Percentiles rank a stretch among this genome's conserved stretches.
phyloP scores from a whole-genome alignment of 1,140 invertebrate species.

The Ruditapes philippinarum region DNA sequence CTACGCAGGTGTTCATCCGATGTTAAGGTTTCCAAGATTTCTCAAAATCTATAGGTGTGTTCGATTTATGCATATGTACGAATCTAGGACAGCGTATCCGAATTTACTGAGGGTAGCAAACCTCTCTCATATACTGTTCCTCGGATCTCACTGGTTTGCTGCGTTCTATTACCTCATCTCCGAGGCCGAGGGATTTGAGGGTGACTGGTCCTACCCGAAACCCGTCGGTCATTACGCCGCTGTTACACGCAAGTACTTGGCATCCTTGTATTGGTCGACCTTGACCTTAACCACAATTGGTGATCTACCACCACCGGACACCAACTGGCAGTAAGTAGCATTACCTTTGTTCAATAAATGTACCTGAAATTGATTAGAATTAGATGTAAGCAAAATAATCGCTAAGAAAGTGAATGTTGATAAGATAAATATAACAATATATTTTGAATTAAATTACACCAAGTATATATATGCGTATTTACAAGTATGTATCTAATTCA shows the following conservation, averaged over 20 bases:
- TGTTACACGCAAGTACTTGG: constrained; percentile 96
- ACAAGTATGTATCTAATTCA: too few species aligned
- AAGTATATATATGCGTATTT: too few species aligned
- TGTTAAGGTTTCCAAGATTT: constrained; percentile 88
- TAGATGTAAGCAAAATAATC: too few species aligned
- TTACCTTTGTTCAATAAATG: too few species aligned
- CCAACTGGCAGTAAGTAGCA: constrained; percentile 98
- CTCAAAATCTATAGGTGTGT: constrained; percentile 95
- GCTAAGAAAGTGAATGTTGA: too few species aligned
- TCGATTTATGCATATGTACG: constrained; percentile 98
- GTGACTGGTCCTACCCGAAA: constrained; percentile 96
- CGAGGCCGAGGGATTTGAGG: constrained; percentile 95
- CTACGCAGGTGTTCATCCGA: constrained; percentile 82
- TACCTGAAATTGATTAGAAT: too few species aligned
- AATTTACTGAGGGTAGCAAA: constrained; percentile 98
- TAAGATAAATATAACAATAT: too few species aligned
- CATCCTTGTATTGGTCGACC: constrained; percentile 98
- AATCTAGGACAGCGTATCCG: constrained; percentile 97
- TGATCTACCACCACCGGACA: constrained; percentile 97
- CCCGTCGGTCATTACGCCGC: constrained; percentile 92
- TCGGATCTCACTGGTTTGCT: constrained; percentile 98
- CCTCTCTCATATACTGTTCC: constrained; percentile 97
- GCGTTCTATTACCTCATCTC: constrained; percentile 98
- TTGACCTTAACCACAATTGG: constrained; percentile 97
- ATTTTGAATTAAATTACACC: too few species aligned